Evolutionary conservation across 2,888 invertebrate genomes (phyloP).

Genomic region (Aphidius colemani): DNA sequence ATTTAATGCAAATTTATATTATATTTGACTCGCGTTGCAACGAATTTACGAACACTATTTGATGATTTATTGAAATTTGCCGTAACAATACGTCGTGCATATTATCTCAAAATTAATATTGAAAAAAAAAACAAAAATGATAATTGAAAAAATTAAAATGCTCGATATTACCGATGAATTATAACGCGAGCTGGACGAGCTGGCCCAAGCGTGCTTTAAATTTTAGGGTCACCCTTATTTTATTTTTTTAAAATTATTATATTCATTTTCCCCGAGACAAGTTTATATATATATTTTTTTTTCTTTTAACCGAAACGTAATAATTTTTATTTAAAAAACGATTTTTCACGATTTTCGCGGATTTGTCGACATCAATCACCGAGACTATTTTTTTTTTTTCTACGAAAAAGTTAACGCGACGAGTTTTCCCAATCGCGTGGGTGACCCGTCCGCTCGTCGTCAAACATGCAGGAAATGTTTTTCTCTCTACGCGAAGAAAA

Average conservation of each 20-base stretch:
- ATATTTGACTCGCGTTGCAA: conserved; percentile 31
- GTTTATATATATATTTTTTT: conserved; percentile 2
- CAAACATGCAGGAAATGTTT: conserved; percentile 57
- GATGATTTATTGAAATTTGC: conserved; percentile 29
- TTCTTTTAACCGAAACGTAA: not conserved
- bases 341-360: conserved; percentile 19
- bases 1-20: conserved; percentile 7
- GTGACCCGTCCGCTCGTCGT: conserved; percentile 55
- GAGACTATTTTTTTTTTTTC: conserved; percentile 27
- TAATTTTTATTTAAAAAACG: not conserved
- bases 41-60: conserved; percentile 3
- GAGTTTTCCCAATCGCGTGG: conserved; percentile 36
- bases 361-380: conserved; percentile 28
- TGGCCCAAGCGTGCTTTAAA: conserved; percentile 44
- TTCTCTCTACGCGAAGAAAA: conserved; percentile 39
- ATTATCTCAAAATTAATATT: conserved; percentile 9
- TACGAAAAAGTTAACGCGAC: conserved; percentile 32
- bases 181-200: conserved; percentile 47
- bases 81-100: conserved; percentile 20
- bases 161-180: conserved; percentile 27
- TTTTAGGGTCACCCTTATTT: conserved; percentile 15
- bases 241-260: not conserved
- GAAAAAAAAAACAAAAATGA: too few species aligned
- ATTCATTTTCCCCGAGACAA: conserved; percentile 7
- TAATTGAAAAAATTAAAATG: not conserved